A percentile compares a stretch with the other conserved stretches of the same genome.
Evolutionary conservation across 2,113 vertebrate species (phyloP).

Genomic region (Orientallactaga bullata): DNA sequence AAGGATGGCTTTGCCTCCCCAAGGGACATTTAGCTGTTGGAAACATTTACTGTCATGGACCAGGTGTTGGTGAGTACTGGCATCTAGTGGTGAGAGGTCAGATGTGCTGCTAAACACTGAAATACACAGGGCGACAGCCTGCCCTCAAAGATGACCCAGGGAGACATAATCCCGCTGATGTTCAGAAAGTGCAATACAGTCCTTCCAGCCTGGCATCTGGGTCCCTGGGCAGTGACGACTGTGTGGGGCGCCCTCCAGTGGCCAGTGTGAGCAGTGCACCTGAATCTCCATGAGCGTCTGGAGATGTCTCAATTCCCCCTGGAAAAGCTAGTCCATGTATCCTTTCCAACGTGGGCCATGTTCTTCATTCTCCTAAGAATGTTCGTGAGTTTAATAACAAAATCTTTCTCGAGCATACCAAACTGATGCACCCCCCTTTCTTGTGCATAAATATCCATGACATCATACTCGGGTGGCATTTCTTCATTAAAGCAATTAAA

Average conservation of each 20-base stretch:
- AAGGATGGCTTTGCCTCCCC: not conserved
- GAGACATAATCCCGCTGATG: not conserved
- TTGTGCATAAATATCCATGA: not conserved
- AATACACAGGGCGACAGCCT: not conserved
- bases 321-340: too few species aligned
- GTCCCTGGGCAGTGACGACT: not conserved
- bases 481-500: not conserved
- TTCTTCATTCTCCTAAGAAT: not conserved
- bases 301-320: too few species aligned
- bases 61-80: not conserved
- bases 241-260: slow-evolving; percentile 4
- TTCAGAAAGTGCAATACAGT: not conserved
- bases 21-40: not conserved
- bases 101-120: not conserved
- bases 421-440: not conserved
- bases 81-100: not conserved
- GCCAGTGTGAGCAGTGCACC: not conserved
- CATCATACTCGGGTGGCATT: not conserved
- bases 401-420: not conserved
- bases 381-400: not conserved
- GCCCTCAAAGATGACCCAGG: not conserved
- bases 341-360: too few species aligned
- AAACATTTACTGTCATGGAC: not conserved
- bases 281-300: not conserved
- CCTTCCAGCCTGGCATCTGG: too few species aligned